phyloP scores from a whole-genome alignment of 1,140 invertebrate species.

The Conus betulinus region DNA sequence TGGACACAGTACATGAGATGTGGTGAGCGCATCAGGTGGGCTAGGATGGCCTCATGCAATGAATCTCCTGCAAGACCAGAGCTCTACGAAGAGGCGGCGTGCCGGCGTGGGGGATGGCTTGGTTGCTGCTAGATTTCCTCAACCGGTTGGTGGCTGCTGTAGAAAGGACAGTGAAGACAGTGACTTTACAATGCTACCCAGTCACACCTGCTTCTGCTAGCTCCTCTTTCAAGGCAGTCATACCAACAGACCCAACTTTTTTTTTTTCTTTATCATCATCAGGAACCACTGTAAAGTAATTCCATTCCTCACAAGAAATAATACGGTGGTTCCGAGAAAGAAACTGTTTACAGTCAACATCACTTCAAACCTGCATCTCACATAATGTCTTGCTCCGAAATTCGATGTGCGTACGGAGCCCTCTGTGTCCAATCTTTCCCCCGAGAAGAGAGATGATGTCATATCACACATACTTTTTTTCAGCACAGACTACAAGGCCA shows the following conservation, averaged over 20 bases:
- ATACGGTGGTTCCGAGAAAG: too few species aligned
- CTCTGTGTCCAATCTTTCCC: background rate
- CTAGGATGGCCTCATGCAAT: background rate
- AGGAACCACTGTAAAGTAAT: too few species aligned
- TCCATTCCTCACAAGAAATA: too few species aligned
- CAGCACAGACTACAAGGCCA: background rate
- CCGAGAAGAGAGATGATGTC: background rate
- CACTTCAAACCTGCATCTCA: too few species aligned
- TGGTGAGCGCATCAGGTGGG: background rate
- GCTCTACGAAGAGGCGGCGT: background rate
- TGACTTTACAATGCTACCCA: background rate
- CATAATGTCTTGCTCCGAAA: background rate
- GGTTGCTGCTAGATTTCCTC: background rate
- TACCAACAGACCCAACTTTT: too few species aligned
- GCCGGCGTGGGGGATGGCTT: background rate
- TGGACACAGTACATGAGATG: background rate
- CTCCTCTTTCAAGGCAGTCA: too few species aligned
- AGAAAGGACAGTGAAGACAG: slow-evolving; percentile 3
- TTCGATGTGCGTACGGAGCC: background rate
- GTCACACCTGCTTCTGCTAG: too few species aligned
- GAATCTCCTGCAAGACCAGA: background rate
- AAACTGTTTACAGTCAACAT: too few species aligned
- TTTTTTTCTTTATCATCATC: too few species aligned
- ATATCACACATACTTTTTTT: background rate
- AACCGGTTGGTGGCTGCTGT: background rate